Base-by-base conservation (phyloP, 2,888 invertebrate species). In the Desoria tigrina region DNA sequence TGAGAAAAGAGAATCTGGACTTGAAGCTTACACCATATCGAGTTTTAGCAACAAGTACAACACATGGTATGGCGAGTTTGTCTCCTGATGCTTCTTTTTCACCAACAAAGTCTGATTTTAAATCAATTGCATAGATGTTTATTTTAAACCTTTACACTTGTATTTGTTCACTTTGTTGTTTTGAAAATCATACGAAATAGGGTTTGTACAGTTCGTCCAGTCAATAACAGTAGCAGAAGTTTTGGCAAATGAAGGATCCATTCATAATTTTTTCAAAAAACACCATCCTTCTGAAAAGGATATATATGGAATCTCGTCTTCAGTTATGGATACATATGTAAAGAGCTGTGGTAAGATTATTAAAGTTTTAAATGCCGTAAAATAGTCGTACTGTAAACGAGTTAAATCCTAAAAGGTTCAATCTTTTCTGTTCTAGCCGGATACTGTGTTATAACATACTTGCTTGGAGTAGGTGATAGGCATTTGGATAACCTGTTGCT, bases 311-410 rank as follows among this genome's bases (percentile, higher is more conserved):
- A 93, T 99, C 71, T 85, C 89, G 23, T 85, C 94, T 0, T 95
- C 97, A 78, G 91, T 95, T 14, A 95, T 99, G 92, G 98, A 99
- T 79, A 96, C 94, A 0, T 99, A 98, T 79, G 90, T 98, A 2
- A 85, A 91, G 70, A 94, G 93, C 77, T 94, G 96, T 82, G 95
- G 86, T 86, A 78, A 78, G 80, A 73, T 18, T 21, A 21, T 24
- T 63, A 16, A 16, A 7, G 2, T 39, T 27, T 49, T n/a, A n/a
- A n/a, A n/a, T n/a, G n/a, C n/a, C n/a, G n/a, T n/a, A n/a, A n/a
- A n/a, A n/a, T n/a, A n/a, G n/a, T n/a, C n/a, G n/a, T n/a, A n/a
- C n/a, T n/a, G n/a, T n/a, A 32, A 32, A 32, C 4, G 32, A 4
- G 32, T 32, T 32, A 32, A 45, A 16, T 45, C 16, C 45, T 11